Evolutionary conservation across 2,113 vertebrate species (phyloP), one percentile per base, ranked within the genome.

Genomic region (Muntiacus reevesi): DNA sequence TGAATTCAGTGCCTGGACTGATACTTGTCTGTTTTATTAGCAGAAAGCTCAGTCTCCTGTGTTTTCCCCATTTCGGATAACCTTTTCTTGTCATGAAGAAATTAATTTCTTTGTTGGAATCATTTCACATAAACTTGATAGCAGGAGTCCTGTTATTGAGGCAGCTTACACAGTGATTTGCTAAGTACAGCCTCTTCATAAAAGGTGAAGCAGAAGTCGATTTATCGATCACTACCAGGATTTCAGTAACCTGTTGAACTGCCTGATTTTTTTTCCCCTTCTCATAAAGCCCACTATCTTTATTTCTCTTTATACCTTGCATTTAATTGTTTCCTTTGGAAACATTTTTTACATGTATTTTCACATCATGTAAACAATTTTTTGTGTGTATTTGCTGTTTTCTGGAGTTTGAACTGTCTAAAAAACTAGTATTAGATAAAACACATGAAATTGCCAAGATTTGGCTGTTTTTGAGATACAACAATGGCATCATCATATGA

Each of bases 61-160:
- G 98, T 98, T 98, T 99, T 98, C 43, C 95, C 89, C 33, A 27
- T 98, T 98, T 98, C 97, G 97, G 98, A 98, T 99, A 98, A 98
- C 98, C 98, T 98, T 98, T 98, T 96, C 98, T 98, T 98, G 98
- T 98, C 98, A 98, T 99, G 98, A 98, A 98, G 98, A 99, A 98
- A 99, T 99, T 99, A 99, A 99, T 99, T 98, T 99, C 98, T 99
- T 99, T 98, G 98, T 98, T 98, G 98, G 98, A 98, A 98, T 98
- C 98, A 98, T 97, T 99, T 98, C 98, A 98, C 98, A 98, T 98
- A 98, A 99, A 99, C 98, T 97, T 98, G 98, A 98, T 98, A 98
- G 98, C 98, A 98, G 97, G 97, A 98, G 97, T 98, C 98, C 98
- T 99, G 98, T 99, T 99, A 98, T 98, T 99, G 98, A 98, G 97